These are phyloP conservation scores for Ramphastos sulfuratus DNA, from an alignment of 2,113 vertebrate species.

Conservation along the genomic window DNA sequence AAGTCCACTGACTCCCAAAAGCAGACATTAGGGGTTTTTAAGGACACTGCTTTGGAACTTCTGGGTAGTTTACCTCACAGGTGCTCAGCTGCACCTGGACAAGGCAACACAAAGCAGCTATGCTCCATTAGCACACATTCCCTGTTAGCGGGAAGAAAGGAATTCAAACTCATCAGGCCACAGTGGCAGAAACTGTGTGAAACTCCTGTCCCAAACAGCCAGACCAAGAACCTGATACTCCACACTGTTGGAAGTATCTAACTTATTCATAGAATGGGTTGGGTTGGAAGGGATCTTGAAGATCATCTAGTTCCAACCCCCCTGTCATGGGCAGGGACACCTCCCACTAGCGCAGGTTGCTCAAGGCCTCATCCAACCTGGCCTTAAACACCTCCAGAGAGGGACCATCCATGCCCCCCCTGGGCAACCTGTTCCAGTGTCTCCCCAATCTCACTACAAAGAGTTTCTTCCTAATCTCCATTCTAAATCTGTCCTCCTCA, in stretches of 20 bases:
- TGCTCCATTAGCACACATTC: neutral
- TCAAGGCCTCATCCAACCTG: no score
- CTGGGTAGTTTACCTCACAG: neutral
- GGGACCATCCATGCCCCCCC: no score
- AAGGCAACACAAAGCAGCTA: neutral
- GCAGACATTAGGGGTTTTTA: neutral
- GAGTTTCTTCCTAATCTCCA: no score
- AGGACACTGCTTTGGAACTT: neutral
- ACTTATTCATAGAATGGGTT: neutral
- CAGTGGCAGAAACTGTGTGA: neutral
- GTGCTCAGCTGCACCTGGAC: neutral
- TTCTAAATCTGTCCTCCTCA: no score
- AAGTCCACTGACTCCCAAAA: neutral
- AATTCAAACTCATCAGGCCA: neutral
- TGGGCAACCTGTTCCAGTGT: no score
- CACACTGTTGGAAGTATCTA: neutral
- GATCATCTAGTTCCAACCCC: no score
- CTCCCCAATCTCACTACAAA: no score
- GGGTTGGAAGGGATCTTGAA: no score
- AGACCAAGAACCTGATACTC: neutral
- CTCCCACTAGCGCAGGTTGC: no score
- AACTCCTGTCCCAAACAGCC: neutral
- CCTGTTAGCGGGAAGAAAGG: neutral
- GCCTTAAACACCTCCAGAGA: no score
- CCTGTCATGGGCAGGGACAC: no score